These are phyloP conservation scores for Choreutis nemorana DNA, from an alignment of 2,888 invertebrate genomes.

Conservation along the genomic window DNA sequence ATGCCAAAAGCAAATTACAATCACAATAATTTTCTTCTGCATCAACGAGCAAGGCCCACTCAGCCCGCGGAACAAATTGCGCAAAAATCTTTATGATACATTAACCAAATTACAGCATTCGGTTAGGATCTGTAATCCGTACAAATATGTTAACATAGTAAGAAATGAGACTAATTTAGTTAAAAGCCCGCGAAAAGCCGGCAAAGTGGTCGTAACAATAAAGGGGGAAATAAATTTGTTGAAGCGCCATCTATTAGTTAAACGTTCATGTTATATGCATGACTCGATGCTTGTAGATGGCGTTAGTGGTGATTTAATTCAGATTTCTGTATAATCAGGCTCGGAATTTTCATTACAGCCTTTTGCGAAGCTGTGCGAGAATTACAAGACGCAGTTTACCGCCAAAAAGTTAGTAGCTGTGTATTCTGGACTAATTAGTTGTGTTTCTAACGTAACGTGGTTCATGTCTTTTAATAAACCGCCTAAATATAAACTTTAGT, in stretches of 20 bases:
- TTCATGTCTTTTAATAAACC: too few species aligned
- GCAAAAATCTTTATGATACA: conserved; percentile 37
- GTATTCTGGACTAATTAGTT: too few species aligned
- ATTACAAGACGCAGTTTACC: too few species aligned
- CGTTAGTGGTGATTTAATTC: conserved; percentile 51
- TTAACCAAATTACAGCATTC: conserved; percentile 37
- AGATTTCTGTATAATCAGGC: too few species aligned
- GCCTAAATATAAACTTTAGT: too few species aligned
- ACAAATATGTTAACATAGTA: conserved; percentile 23
- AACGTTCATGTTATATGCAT: conserved; percentile 47
- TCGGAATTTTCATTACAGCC: too few species aligned
- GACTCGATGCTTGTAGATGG: conserved; percentile 39
- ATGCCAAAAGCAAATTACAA: too few species aligned
- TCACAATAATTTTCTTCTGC: neutral
- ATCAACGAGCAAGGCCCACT: conserved; percentile 15
- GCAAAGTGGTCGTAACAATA: conserved; percentile 42
- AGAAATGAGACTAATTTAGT: conserved; percentile 47
- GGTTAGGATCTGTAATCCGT: conserved; percentile 28
- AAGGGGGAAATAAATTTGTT: conserved; percentile 40
- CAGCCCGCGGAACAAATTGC: conserved; percentile 28
- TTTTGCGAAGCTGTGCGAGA: too few species aligned
- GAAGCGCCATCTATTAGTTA: conserved; percentile 42
- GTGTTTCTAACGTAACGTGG: too few species aligned
- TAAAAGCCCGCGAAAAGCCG: conserved; percentile 44
- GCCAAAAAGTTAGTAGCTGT: too few species aligned